Evolutionary conservation across 30 jellyfish, hydroid and myxozoan species (phyloP).

Genomic region (Hydra vulgaris): DNA sequence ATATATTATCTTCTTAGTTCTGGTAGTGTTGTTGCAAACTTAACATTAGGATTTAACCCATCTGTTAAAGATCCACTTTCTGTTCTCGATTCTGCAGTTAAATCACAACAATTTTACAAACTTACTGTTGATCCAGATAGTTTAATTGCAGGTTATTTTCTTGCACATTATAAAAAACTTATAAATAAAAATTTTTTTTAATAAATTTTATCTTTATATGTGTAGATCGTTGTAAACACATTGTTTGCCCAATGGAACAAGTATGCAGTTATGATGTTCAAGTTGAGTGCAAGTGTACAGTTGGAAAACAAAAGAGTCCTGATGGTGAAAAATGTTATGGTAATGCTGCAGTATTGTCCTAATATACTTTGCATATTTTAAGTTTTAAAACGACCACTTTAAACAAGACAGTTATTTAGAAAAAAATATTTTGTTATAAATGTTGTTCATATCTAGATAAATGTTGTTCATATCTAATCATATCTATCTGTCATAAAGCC

Average conservation of each 20-base stretch:
- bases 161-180: background rate
- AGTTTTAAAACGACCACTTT: too few relatives aligned
- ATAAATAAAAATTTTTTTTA: too few relatives aligned
- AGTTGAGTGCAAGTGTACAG: background rate
- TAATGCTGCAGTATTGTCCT: too few relatives aligned
- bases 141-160: constrained; percentile 6
- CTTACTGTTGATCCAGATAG: constrained; percentile 9
- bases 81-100: background rate
- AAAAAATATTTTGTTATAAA: too few relatives aligned
- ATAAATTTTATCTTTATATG: too few relatives aligned
- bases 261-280: background rate
- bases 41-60: background rate
- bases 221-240: background rate
- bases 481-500: too few relatives aligned
- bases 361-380: too few relatives aligned
- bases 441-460: too few relatives aligned
- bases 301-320: background rate
- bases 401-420: too few relatives aligned
- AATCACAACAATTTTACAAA: constrained; percentile 8
- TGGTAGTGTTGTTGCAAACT: constrained; percentile 29
- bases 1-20: constrained; percentile 11
- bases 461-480: too few relatives aligned
- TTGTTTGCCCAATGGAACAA: background rate
- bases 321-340: background rate
- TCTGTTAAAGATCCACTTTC: constrained; percentile 8